Percentiles rank a stretch among this genome's conserved stretches.
Conservation (phyloP, 2,888 invertebrate species). For the Resseliella maxima region DNA sequence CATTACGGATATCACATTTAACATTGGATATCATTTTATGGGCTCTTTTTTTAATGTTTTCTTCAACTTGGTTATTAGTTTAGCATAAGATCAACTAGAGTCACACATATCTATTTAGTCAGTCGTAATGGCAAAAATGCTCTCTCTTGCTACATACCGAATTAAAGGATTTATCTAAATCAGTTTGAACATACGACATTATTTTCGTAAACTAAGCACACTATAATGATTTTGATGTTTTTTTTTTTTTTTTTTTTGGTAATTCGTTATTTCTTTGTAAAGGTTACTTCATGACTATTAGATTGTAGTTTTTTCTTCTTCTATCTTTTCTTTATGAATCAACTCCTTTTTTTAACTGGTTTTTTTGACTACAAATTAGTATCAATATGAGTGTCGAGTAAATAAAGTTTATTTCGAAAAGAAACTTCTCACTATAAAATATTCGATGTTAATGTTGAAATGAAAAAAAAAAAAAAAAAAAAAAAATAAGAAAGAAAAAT, state of each 20-base stretch:
- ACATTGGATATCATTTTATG: constrained; percentile 28
- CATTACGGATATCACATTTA: no score
- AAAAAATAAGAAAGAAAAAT: no score
- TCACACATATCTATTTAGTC: background rate
- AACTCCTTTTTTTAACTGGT: no score
- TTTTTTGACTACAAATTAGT: no score
- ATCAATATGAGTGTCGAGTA: no score
- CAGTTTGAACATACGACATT: background rate
- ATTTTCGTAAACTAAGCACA: background rate
- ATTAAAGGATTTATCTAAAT: constrained; percentile 41
- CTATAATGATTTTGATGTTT: background rate
- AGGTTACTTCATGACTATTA: no score
- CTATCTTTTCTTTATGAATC: no score
- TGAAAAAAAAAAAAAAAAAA: no score
- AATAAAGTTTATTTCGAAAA: no score
- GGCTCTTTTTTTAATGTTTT: background rate
- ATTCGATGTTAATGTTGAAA: no score
- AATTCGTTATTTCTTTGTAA: background rate
- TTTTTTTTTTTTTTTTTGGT: background rate
- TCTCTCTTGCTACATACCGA: background rate
- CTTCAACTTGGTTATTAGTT: constrained; percentile 7
- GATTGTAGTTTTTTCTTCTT: no score
- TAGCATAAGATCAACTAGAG: background rate
- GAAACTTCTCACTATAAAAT: no score
- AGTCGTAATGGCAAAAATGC: background rate